Base-by-base conservation (phyloP, 2,888 invertebrate genomes). In the Campaea margaritaria region DNA sequence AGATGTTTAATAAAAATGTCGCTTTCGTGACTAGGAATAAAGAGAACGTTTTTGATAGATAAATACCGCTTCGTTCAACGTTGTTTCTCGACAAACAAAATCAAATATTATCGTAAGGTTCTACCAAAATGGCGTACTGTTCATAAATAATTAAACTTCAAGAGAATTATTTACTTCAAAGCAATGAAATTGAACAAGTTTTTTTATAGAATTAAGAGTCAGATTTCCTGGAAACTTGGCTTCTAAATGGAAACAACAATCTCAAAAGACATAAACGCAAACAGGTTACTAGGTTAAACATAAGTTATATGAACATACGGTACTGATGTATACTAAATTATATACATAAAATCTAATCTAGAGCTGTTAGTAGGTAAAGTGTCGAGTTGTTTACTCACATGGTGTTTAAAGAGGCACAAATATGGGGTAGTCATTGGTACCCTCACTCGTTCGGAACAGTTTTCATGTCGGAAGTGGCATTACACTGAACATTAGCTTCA, bases 391-490 rank as follows among this genome's bases (percentile, higher is more conserved):
- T 78, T 79, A 75, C 69, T 68, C 75, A 72, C 73, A 74, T 73
- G 74, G 73, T 78, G 74, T 78, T 78, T 78, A 81, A 81, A 79
- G 75, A 79, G 70, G 71, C 69, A 64, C 54, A 60, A 60, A 73
- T 75, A 69, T 72, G 65, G 71, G 76, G 78, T 81, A 87, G 46
- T 45, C 82, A 85, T 86, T 83, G 80, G 81, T 42, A 11, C 42
- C 43, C 14, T 39, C 14, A 49, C 47, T 52, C 36, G 81, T 80
- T 81, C 73, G 65, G 82, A 86, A 81, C 82, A 83, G 87, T 86
- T 87, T 88, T 86, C 87, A 86, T 89, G 91, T 89, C 91, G 90
- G 91, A 90, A 90, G 86, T 82, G 76, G 85, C 78, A 87, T 90
- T 89, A 91, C 87, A 86, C 83, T 86, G 83, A 87, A 87, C 89